Evolutionary conservation across 1,140 invertebrate species (phyloP), one percentile per base, ranked within the genome.

Genomic region (Tenebrio molitor): DNA sequence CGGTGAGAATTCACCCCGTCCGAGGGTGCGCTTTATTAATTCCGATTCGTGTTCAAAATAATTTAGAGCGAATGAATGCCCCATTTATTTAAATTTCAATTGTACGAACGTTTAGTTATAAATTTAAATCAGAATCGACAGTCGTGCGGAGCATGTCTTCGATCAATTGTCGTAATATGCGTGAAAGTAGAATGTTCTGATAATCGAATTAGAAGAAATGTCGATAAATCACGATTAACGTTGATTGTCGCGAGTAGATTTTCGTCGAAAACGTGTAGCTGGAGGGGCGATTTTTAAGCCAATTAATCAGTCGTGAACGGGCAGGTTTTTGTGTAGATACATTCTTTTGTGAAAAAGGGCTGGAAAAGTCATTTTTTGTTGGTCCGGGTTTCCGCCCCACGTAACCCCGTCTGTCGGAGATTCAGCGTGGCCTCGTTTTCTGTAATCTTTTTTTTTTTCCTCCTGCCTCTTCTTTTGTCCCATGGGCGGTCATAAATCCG

Each of bases 401-500:
- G 50, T 58, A 33, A 12, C 36, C 36, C 36, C 36, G 36, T 39
- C 36, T 39, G n/a, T 39, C 5, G n/a, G n/a, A 12, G 36, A 39
- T 39, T n/a, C 36, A 39, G 2, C 10, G 23, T 58, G 50, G 8
- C 50, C 50, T 29, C 21, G 50, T 25, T 58, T 58, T 58, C 21
- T 2, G 50, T 58, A 58, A 58, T 58, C 50, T 58, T 58, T 58
- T 50, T 46, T 46, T 16, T 16, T 16, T 46, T 46, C 16, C 23
- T 21, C 44, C 23, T 17, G 4, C n/a, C 44, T 17, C 16, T n/a
- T 58, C 64, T 23, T 67, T 67, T 67, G 64, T 67, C 39, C 42
- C 10, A 66, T 21, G 19, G 63, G 21, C 21, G 39, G 39, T 44
- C 64, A 67, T 67, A 67, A 67, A 67, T 67, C 64, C 42, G 17